Percentiles rank a stretch among this genome's conserved stretches.
Evolutionary conservation across 2,113 vertebrate genomes (phyloP).

Genomic region (Nothocercus julius): DNA sequence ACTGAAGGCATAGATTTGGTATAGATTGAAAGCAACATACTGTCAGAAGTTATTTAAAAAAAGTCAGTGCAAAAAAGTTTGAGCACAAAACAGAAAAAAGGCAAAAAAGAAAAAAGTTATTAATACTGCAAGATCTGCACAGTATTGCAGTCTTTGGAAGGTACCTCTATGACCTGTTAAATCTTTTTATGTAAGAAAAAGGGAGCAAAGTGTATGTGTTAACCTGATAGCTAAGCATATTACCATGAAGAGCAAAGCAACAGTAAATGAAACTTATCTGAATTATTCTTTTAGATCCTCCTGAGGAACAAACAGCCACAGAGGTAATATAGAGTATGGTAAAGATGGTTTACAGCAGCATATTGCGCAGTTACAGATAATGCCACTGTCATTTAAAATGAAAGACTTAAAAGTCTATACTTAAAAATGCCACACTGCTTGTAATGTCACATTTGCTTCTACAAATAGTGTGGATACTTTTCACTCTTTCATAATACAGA

Average conservation of each 20-base stretch:
- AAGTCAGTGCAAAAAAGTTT: neutral
- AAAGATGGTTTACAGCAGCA: neutral
- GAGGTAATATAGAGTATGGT: neutral
- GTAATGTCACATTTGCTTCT: neutral
- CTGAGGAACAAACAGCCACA: neutral
- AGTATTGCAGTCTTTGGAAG: neutral
- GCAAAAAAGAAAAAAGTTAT: neutral
- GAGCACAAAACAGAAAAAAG: neutral
- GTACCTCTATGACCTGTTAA: neutral
- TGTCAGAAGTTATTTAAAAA: slow-evolving; percentile 1
- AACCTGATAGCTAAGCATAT: neutral
- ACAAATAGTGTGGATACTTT: neutral
- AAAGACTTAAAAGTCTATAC: neutral
- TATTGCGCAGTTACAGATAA: slow-evolving; percentile 46
- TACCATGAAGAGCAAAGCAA: neutral
- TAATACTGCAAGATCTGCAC: neutral
- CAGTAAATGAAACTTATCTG: slow-evolving; percentile 19
- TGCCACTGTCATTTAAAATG: slow-evolving; percentile 8
- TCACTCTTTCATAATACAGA: neutral
- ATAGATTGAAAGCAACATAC: neutral
- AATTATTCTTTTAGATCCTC: slow-evolving; percentile 1
- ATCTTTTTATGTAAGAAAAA: slow-evolving; percentile 14
- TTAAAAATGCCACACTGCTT: slow-evolving; percentile 4
- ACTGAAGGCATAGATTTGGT: neutral
- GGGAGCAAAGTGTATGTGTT: neutral